Conservation (phyloP, 2,888 invertebrate genomes). For the Clostera curtula region DNA sequence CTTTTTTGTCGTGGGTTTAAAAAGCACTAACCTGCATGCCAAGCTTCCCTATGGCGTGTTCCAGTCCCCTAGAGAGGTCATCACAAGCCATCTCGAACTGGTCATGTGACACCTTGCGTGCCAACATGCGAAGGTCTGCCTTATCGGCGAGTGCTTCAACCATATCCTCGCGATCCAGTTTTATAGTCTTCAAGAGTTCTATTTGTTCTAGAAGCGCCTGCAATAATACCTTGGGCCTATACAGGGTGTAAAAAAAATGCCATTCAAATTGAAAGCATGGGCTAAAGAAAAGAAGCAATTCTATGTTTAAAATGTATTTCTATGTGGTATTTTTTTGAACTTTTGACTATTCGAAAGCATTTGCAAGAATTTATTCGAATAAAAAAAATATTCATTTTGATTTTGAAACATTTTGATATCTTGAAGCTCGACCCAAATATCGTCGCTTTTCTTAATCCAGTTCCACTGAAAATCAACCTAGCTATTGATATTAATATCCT, state of each 20-base stretch:
- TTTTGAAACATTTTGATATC: background rate
- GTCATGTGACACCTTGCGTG: conserved; percentile 83
- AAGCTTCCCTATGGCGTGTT: conserved; percentile 77
- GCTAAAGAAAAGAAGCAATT: too few relatives aligned
- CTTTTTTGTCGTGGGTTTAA: background rate
- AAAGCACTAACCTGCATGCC: conserved; percentile 64
- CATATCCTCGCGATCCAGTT: conserved; percentile 82
- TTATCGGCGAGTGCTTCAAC: conserved; percentile 83
- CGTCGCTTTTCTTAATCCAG: too few relatives aligned
- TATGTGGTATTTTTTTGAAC: too few relatives aligned
- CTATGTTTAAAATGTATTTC: too few relatives aligned
- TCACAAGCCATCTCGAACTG: conserved; percentile 82
- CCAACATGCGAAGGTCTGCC: conserved; percentile 80
- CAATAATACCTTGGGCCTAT: background rate
- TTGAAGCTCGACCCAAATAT: too few relatives aligned
- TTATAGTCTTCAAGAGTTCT: conserved; percentile 77
- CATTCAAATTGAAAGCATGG: too few relatives aligned
- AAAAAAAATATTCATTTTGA: too few relatives aligned
- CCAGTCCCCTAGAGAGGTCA: conserved; percentile 77
- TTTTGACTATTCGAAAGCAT: too few relatives aligned
- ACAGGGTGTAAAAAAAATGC: background rate
- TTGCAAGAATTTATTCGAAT: too few relatives aligned
- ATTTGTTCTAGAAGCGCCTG: conserved; percentile 78
- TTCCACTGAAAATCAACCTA: too few relatives aligned
- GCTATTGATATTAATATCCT: too few relatives aligned